phyloP scores from a whole-genome alignment of 2,888 invertebrate genomes.

The Drosophila incognita region DNA sequence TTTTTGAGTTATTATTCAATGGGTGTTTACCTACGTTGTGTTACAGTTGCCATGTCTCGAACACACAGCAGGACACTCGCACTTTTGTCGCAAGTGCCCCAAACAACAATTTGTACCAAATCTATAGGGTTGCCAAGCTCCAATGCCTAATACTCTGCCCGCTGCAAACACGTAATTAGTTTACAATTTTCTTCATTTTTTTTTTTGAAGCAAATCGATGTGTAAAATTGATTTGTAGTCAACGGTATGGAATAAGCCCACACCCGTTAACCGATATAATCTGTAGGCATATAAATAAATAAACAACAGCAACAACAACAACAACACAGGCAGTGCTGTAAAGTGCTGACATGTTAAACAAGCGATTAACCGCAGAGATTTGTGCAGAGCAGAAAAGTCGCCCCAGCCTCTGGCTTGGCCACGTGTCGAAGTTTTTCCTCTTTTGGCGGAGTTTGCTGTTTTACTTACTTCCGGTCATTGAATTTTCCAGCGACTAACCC shows the following conservation, averaged over 20 bases:
- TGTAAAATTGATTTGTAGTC: slow-evolving; percentile 52
- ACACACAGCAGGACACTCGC: slow-evolving; percentile 65
- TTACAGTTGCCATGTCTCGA: slow-evolving; percentile 44
- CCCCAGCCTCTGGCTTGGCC: slow-evolving; percentile 30
- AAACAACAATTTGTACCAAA: slow-evolving; percentile 55
- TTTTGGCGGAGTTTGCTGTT: slow-evolving; percentile 62
- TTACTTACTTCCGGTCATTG: slow-evolving; percentile 83
- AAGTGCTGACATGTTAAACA: slow-evolving; percentile 77
- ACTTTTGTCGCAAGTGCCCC: slow-evolving; percentile 56
- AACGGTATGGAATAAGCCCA: slow-evolving; percentile 14
- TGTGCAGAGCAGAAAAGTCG: slow-evolving; percentile 21
- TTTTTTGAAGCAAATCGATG: slow-evolving; percentile 45
- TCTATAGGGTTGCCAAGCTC: slow-evolving; percentile 33
- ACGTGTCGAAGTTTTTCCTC: slow-evolving; percentile 60
- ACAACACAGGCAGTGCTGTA: slow-evolving; percentile 29
- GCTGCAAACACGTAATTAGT: slow-evolving; percentile 52
- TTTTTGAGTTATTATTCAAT: slow-evolving; percentile 84
- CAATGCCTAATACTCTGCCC: neutral
- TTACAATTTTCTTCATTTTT: slow-evolving; percentile 28
- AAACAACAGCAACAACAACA: slow-evolving; percentile 52
- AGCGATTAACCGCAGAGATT: slow-evolving; percentile 80
- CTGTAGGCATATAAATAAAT: slow-evolving; percentile 60
- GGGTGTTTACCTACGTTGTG: slow-evolving; percentile 59
- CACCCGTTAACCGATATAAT: slow-evolving; percentile 27
- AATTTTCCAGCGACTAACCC: slow-evolving; percentile 58